Evolutionary conservation across 2,888 invertebrate genomes (phyloP).

Genomic region (Synanthedon andrenaeformis): DNA sequence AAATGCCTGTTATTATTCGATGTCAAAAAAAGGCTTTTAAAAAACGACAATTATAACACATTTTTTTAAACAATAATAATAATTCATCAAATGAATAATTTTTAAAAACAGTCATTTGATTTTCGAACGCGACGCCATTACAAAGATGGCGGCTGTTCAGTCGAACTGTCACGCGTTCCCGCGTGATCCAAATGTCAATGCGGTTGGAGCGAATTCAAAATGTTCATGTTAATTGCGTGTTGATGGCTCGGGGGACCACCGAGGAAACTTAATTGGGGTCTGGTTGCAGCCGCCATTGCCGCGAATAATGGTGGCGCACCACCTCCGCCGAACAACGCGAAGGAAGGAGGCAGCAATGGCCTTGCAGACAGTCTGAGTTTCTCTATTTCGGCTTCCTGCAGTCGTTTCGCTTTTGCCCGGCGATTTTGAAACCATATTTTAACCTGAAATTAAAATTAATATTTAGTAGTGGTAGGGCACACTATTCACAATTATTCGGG

Average conservation of each 20-base stretch:
- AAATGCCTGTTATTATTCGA: no score
- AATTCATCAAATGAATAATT: not conserved
- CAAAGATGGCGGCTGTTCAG: conserved; percentile 34
- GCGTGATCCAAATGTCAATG: conserved; percentile 66
- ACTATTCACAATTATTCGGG: no score
- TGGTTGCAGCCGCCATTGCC: conserved; percentile 73
- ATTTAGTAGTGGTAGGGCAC: not conserved
- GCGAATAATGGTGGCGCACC: conserved; percentile 77
- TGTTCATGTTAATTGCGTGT: conserved; percentile 68
- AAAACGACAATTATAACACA: not conserved
- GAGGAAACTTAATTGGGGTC: conserved; percentile 72
- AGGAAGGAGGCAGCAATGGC: conserved; percentile 80
- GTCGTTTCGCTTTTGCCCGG: conserved; percentile 94
- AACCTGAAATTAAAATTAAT: conserved; percentile 67
- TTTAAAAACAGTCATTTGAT: not conserved
- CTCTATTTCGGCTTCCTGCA: conserved; percentile 96
- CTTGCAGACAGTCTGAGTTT: conserved; percentile 88
- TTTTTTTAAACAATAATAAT: not conserved
- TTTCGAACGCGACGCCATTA: conserved; percentile 2
- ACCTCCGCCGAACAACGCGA: conserved; percentile 76
- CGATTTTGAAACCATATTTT: conserved; percentile 95
- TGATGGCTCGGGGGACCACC: conserved; percentile 67
- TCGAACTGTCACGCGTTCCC: conserved; percentile 31
- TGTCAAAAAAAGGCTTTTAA: not conserved
- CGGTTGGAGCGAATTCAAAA: conserved; percentile 68